phyloP scores from a whole-genome alignment of 35 echinoderm and acorn worm species.

The Diadema setosum region DNA sequence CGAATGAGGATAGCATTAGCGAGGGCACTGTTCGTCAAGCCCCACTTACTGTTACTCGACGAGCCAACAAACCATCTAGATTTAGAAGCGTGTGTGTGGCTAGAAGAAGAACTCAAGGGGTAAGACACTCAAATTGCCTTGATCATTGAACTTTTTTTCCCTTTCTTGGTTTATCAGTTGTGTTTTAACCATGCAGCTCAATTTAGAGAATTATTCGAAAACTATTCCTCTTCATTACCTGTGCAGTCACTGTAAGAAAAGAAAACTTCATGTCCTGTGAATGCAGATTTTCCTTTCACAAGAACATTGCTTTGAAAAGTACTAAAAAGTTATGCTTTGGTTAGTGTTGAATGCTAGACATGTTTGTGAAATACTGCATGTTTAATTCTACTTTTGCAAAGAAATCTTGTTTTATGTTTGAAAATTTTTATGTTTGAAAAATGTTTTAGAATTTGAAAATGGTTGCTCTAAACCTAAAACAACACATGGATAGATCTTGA shows the following conservation, averaged over 20 bases:
- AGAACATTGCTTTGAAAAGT: no score
- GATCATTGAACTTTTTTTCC: neutral
- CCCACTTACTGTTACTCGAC: slow-evolving; percentile 86
- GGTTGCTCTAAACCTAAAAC: neutral
- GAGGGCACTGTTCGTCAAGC: slow-evolving; percentile 94
- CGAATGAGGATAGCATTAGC: slow-evolving; percentile 94
- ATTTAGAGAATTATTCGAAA: neutral
- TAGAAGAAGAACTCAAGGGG: slow-evolving; percentile 96
- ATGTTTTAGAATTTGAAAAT: no score
- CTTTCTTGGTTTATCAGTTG: neutral
- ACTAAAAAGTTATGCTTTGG: no score
- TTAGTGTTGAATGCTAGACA: no score
- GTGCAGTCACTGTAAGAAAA: no score
- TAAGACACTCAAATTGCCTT: slow-evolving; percentile 14
- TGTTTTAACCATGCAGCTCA: neutral
- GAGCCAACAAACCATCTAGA: slow-evolving; percentile 98
- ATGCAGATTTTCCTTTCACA: neutral
- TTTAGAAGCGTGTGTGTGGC: slow-evolving; percentile 94
- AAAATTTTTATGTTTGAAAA: no score
- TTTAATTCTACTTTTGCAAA: no score
- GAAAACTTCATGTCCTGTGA: no score
- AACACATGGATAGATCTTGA: neutral
- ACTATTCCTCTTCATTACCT: neutral
- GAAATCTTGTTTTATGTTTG: no score
- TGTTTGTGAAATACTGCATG: no score